phyloP scores from a whole-genome alignment of 2,113 vertebrate species.

The Lipophrys pholis region DNA sequence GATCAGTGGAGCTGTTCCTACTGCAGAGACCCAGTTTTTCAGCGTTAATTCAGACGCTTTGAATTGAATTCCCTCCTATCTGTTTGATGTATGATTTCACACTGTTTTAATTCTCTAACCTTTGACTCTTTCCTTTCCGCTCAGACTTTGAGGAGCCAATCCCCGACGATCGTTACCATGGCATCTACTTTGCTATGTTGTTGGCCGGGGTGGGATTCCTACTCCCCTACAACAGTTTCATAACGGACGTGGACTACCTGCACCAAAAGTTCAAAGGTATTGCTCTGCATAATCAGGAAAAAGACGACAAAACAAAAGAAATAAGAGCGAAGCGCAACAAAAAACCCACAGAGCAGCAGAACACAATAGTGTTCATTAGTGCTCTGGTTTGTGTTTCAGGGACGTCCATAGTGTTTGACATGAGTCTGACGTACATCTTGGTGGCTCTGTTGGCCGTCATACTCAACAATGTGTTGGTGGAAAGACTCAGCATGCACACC shows the following conservation, averaged over 20 bases:
- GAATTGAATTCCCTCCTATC: neutral
- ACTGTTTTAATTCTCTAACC: slow-evolving; percentile 40
- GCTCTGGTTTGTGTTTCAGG: slow-evolving; percentile 79
- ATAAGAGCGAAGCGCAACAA: too few relatives aligned
- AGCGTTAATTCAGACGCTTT: slow-evolving; percentile 27
- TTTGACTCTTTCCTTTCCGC: slow-evolving; percentile 14
- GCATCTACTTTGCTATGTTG: slow-evolving; percentile 98
- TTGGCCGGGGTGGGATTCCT: slow-evolving; percentile 97
- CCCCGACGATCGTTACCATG: slow-evolving; percentile 94
- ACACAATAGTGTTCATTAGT: too few relatives aligned
- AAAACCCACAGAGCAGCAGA: too few relatives aligned
- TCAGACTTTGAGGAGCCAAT: slow-evolving; percentile 86
- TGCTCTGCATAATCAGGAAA: neutral
- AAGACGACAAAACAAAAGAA: neutral
- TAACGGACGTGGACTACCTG: slow-evolving; percentile 96
- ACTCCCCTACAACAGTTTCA: slow-evolving; percentile 98
- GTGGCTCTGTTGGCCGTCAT: slow-evolving; percentile 94
- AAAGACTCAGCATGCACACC: slow-evolving; percentile 93
- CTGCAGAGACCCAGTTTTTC: too few relatives aligned
- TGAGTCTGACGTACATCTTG: slow-evolving; percentile 97
- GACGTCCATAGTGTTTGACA: slow-evolving; percentile 96
- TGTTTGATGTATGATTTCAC: slow-evolving; percentile 1
- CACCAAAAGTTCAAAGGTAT: slow-evolving; percentile 96
- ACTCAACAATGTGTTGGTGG: slow-evolving; percentile 94
- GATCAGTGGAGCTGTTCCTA: neutral